Evolutionary conservation across 2,113 vertebrate species (phyloP).

Genomic region (Cyphomyrus discorhynchus): DNA sequence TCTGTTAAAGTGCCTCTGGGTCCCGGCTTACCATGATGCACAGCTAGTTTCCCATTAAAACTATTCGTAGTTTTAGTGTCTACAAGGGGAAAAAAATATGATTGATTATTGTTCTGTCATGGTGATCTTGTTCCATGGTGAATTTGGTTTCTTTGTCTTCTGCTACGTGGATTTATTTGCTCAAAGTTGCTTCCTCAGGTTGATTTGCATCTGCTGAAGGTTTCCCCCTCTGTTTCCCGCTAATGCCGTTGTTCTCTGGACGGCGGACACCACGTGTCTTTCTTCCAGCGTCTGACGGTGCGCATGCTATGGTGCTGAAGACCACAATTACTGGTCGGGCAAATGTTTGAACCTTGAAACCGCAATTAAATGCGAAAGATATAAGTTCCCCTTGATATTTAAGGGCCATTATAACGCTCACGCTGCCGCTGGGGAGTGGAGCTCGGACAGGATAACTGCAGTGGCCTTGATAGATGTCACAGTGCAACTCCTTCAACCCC

Average conservation of each 20-base stretch:
- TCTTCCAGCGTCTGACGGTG: background rate
- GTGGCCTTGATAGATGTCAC: background rate
- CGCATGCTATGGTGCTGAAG: no score
- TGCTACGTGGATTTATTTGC: background rate
- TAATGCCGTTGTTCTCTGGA: background rate
- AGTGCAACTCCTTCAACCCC: background rate
- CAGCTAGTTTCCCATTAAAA: background rate
- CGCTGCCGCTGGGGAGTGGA: background rate
- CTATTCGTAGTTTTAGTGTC: background rate
- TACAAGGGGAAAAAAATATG: background rate
- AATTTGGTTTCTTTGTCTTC: background rate
- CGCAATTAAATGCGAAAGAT: background rate
- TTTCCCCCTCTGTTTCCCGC: background rate
- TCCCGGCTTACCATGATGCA: background rate
- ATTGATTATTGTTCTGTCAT: background rate
- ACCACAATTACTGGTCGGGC: background rate
- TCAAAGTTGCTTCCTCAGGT: background rate
- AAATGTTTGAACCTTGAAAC: background rate
- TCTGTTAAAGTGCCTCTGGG: background rate
- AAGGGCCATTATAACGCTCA: background rate
- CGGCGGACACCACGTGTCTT: background rate
- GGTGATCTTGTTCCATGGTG: background rate
- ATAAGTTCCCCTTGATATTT: conserved; percentile 1
- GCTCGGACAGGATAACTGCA: background rate
- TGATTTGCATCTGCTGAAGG: background rate